phyloP scores from a whole-genome alignment of 2,888 invertebrate species.

The Ommatoiulus sabulosus region DNA sequence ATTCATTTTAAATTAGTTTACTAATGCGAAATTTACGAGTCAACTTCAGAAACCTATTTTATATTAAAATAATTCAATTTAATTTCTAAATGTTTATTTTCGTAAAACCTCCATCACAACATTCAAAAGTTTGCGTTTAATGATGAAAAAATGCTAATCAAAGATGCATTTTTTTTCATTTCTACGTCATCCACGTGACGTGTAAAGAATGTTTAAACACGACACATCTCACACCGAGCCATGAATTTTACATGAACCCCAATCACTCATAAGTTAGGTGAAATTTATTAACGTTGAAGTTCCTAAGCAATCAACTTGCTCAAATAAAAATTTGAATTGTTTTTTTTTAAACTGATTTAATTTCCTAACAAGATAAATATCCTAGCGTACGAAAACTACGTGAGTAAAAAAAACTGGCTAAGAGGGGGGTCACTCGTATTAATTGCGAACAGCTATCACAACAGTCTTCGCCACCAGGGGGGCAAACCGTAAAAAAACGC shows the following conservation, averaged over 20 bases:
- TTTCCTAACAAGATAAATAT: not conserved
- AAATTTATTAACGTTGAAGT: not conserved
- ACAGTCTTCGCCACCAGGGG: slow-evolving; percentile 20
- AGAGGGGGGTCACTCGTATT: not conserved
- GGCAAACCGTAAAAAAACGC: not conserved
- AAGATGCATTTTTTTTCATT: not conserved
- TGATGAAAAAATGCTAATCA: not conserved
- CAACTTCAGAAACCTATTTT: too few relatives aligned
- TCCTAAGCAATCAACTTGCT: not conserved
- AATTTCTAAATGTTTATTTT: too few relatives aligned
- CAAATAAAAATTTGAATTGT: slow-evolving; percentile 13
- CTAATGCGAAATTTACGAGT: not conserved
- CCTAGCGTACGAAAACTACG: not conserved
- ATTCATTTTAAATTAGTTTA: not conserved
- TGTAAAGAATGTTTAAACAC: not conserved
- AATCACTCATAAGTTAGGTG: not conserved
- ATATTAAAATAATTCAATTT: too few relatives aligned
- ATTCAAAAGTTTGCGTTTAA: too few relatives aligned
- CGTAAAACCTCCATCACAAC: too few relatives aligned
- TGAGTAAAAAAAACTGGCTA: not conserved
- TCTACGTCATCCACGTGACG: not conserved
- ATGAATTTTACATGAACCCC: not conserved
- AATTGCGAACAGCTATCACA: slow-evolving; percentile 27
- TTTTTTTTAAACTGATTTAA: too few relatives aligned
- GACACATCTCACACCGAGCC: not conserved